These are phyloP conservation scores for Eulemur coronatus DNA, from an alignment of 2,797 vertebrate species.

Conservation along the genomic window DNA sequence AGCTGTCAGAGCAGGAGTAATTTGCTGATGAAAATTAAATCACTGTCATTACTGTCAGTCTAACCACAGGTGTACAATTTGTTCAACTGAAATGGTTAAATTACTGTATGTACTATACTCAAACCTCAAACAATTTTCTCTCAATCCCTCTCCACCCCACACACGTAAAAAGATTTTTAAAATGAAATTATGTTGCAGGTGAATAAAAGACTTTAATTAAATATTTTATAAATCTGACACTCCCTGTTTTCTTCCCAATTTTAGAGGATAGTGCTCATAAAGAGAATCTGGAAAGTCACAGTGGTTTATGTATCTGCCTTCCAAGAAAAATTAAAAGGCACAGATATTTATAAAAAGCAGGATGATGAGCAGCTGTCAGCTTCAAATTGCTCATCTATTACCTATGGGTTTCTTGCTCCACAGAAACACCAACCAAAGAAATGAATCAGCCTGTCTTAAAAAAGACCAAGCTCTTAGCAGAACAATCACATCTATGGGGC, in stretches of 20 bases:
- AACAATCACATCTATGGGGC: background rate
- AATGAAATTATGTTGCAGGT: slow-evolving; percentile 12
- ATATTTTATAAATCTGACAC: slow-evolving; percentile 58
- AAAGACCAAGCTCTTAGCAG: slow-evolving; percentile 28
- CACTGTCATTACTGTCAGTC: background rate
- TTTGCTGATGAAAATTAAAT: slow-evolving; percentile 62
- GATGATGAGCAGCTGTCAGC: slow-evolving; percentile 73
- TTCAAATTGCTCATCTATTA: slow-evolving; percentile 65
- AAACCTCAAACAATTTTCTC: slow-evolving; percentile 27
- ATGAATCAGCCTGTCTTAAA: slow-evolving; percentile 61
- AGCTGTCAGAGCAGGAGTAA: background rate
- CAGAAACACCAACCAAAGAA: slow-evolving; percentile 60
- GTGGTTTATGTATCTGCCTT: slow-evolving; percentile 54
- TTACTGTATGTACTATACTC: slow-evolving; percentile 44
- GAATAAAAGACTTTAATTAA: slow-evolving; percentile 71
- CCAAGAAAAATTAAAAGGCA: slow-evolving; percentile 70
- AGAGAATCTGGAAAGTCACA: slow-evolving; percentile 55
- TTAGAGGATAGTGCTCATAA: slow-evolving; percentile 47
- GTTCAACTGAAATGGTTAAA: slow-evolving; percentile 68
- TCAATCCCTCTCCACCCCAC: background rate
- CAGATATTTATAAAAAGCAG: slow-evolving; percentile 68
- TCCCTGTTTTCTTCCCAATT: slow-evolving; percentile 54
- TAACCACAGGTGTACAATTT: slow-evolving; percentile 58
- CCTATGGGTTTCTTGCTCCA: slow-evolving; percentile 51
- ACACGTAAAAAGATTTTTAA: slow-evolving; percentile 57